Percentiles rank a stretch among this genome's conserved stretches.
Evolutionary conservation across 30 jellyfish, hydroid and myxozoan species (phyloP).

Genomic region (Turritopsis dohrnii): DNA sequence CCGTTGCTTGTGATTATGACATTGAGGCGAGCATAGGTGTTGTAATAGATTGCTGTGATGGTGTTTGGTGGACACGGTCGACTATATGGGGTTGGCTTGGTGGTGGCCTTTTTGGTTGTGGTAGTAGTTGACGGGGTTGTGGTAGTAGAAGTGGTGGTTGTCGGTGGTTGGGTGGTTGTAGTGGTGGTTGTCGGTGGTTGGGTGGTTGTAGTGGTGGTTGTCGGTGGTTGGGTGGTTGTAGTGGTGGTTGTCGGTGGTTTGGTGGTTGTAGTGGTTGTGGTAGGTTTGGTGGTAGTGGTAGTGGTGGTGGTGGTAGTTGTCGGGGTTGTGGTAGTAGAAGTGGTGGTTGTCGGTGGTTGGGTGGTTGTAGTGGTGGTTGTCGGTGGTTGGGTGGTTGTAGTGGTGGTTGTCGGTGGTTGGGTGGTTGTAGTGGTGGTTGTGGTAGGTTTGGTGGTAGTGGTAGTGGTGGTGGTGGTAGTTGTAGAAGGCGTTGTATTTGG

Average conservation of each 20-base stretch:
- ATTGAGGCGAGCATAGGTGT: not conserved
- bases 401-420: not conserved
- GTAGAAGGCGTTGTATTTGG: constrained; percentile 9
- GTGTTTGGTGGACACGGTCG: not conserved
- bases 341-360: no score
- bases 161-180: no score
- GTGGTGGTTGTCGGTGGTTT: not conserved
- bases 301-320: not conserved
- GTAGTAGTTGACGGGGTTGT: not conserved
- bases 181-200: no score
- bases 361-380: constrained; percentile 10
- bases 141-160: not conserved
- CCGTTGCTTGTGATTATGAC: not conserved
- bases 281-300: not conserved
- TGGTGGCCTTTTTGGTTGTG: not conserved
- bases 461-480: not conserved
- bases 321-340: not conserved
- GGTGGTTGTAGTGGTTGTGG: constrained; percentile 20
- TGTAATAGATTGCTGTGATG: not conserved
- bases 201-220: constrained; percentile 13
- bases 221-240: constrained; percentile 4
- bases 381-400: constrained; percentile 19
- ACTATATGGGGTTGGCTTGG: not conserved
- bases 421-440: not conserved
- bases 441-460: not conserved